phyloP scores from a whole-genome alignment of 2,113 vertebrate species.

The Ictidomys tridecemlineatus region DNA sequence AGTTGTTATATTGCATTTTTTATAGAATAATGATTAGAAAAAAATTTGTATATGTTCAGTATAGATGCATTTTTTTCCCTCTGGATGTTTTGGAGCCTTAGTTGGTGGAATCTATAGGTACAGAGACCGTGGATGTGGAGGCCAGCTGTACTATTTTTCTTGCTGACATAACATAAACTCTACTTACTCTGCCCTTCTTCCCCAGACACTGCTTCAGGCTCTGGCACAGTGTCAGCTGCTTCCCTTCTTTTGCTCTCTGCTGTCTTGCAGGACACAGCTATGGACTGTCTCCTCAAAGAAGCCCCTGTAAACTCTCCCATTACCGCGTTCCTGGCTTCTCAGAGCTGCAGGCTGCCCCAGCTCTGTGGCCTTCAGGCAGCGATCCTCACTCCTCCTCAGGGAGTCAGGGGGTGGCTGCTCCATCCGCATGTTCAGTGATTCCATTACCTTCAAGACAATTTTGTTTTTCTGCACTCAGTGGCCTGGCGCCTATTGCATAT shows the following conservation, averaged over 20 bases:
- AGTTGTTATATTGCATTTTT: neutral
- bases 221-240: neutral
- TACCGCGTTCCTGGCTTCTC: neutral
- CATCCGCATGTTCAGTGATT: neutral
- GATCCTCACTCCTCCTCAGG: neutral
- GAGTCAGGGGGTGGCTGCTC: too few species aligned
- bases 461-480: neutral
- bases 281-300: neutral
- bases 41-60: neutral
- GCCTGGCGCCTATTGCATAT: neutral
- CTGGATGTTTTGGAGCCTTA: neutral
- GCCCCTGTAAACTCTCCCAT: neutral
- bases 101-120: neutral
- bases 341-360: neutral
- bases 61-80: neutral
- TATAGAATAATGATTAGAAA: neutral
- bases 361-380: fast-evolving
- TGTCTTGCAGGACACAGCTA: neutral
- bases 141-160: neutral
- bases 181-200: neutral
- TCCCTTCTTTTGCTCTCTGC: neutral
- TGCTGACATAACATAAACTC: neutral
- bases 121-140: neutral
- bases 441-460: neutral
- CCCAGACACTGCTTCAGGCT: neutral